Conservation (phyloP, 2,797 vertebrate genomes). For the Gymnothorax reevesii region DNA sequence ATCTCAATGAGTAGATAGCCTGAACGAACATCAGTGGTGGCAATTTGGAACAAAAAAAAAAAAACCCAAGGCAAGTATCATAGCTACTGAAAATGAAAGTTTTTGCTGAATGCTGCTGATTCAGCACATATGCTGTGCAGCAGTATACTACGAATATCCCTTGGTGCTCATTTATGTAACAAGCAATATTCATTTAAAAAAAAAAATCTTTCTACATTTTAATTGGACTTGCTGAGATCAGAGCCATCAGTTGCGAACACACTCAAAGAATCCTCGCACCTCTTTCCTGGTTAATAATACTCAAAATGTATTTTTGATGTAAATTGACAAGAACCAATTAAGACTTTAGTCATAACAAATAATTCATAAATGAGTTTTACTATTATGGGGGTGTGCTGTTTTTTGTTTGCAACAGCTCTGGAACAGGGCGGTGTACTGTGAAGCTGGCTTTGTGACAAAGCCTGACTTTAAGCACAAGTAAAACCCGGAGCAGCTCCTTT, state of each 20-base stretch:
- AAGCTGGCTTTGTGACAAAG: too few relatives aligned
- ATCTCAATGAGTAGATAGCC: conserved; percentile 2
- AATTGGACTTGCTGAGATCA: not conserved
- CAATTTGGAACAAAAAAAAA: not conserved
- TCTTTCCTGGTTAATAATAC: not conserved
- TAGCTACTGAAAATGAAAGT: not conserved
- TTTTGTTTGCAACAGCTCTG: conserved; percentile 23
- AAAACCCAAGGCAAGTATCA: not conserved
- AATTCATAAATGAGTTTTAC: not conserved
- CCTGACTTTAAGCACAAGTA: too few relatives aligned
- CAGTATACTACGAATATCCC: not conserved
- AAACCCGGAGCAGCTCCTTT: too few relatives aligned
- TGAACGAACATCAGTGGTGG: not conserved
- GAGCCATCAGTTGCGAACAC: not conserved
- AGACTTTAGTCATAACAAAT: not conserved
- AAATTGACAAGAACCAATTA: not conserved
- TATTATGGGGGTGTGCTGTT: not conserved
- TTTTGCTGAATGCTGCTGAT: not conserved
- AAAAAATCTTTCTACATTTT: not conserved
- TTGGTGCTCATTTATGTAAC: not conserved
- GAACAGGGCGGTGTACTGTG: not conserved
- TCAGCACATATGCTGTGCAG: not conserved
- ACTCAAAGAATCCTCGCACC: not conserved
- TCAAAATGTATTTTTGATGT: not conserved
- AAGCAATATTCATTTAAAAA: not conserved